phyloP scores from a whole-genome alignment of 2,797 vertebrate genomes.

The Apogon talboti region DNA sequence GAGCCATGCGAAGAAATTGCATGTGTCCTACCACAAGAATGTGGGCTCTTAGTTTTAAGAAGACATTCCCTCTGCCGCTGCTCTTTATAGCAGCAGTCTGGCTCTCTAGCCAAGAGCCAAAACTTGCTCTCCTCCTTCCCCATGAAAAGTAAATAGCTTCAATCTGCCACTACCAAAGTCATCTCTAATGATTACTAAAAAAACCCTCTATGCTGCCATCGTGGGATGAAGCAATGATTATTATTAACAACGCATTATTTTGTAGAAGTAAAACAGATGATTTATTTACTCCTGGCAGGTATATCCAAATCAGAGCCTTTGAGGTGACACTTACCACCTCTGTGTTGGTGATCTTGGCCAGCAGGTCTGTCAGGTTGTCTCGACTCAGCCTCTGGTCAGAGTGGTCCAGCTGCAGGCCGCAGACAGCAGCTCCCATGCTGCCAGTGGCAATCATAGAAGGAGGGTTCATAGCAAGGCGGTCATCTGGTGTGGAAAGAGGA shows the following conservation, averaged over 20 bases:
- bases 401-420: conserved; percentile 92
- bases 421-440: conserved; percentile 94
- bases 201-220: conserved; percentile 59
- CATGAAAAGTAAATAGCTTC: conserved; percentile 80
- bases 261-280: conserved; percentile 24
- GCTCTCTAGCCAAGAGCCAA: conserved; percentile 74
- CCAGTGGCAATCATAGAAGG: conserved; percentile 98
- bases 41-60: conserved; percentile 79
- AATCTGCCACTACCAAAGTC: conserved; percentile 79
- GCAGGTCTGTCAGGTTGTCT: conserved; percentile 89
- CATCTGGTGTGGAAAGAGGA: conserved; percentile 84
- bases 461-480: conserved; percentile 95
- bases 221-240: conserved; percentile 58
- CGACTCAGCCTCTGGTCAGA: conserved; percentile 84
- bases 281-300: conserved; percentile 18
- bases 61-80: conserved; percentile 78
- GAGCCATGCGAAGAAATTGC: conserved; percentile 79
- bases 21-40: conserved; percentile 85
- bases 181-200: conserved; percentile 70
- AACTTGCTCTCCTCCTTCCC: conserved; percentile 61
- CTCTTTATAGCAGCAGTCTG: conserved; percentile 83
- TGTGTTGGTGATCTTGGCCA: conserved; percentile 97
- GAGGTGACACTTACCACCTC: conserved; percentile 91
- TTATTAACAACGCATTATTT: conserved; percentile 44
- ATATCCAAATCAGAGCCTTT: not conserved